Evolutionary conservation across 1,140 invertebrate species (phyloP).

Genomic region (Drosophila parvula): DNA sequence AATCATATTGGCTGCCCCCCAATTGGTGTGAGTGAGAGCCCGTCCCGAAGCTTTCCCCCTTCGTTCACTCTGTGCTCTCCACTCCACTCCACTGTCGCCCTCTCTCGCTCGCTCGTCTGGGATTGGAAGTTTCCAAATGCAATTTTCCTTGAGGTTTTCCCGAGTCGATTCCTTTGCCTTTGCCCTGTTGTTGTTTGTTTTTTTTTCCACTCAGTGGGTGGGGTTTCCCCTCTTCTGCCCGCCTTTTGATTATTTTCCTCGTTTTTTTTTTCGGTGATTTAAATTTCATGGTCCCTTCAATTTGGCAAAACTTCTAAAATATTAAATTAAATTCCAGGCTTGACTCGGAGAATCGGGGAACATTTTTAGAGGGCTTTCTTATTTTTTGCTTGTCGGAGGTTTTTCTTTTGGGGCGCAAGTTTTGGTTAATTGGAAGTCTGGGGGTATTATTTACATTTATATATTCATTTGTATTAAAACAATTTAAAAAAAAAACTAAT

Average conservation of each 20-base stretch:
- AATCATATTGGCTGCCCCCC: slow-evolving; percentile 81
- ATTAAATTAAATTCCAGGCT: slow-evolving; percentile 75
- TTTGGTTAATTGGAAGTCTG: background rate
- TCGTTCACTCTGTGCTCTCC: slow-evolving; percentile 17
- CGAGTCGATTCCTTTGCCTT: slow-evolving; percentile 55
- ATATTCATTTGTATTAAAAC: background rate
- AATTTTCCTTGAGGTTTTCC: slow-evolving; percentile 81
- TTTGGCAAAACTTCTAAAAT: slow-evolving; percentile 73
- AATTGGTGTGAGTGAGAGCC: slow-evolving; percentile 37
- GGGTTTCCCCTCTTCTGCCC: slow-evolving; percentile 22
- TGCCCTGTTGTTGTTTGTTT: slow-evolving; percentile 46
- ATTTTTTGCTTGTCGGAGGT: background rate
- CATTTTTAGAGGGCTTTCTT: slow-evolving; percentile 4
- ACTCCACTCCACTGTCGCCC: slow-evolving; percentile 11
- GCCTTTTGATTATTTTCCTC: slow-evolving; percentile 28
- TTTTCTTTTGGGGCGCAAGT: background rate
- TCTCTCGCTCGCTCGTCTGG: slow-evolving; percentile 62
- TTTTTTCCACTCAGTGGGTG: slow-evolving; percentile 52
- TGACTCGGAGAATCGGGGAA: slow-evolving; percentile 12
- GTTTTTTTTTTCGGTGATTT: slow-evolving; percentile 68
- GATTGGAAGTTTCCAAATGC: slow-evolving; percentile 83
- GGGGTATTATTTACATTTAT: background rate
- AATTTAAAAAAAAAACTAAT: background rate
- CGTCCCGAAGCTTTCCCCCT: slow-evolving; percentile 63
- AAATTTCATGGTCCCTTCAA: slow-evolving; percentile 81